Conservation (phyloP, 1,140 invertebrate species). For the Calliopsis andreniformis region DNA sequence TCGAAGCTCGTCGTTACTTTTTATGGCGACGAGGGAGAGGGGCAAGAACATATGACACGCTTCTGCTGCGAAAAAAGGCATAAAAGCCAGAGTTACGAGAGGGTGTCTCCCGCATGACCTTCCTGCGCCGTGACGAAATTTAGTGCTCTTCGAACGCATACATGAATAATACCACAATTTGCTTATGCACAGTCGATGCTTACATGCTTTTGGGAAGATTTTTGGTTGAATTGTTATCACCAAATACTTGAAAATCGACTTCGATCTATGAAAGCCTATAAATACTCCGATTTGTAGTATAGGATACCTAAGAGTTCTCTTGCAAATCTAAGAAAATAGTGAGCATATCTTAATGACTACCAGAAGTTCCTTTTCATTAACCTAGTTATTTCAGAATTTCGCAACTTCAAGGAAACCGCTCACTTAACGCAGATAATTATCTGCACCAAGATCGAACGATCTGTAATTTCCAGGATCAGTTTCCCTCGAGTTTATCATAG, state of each 20-base stretch:
- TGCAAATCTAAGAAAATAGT: no score
- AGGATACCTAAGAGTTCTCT: no score
- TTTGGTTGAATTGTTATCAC: neutral
- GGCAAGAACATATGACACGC: conserved; percentile 67
- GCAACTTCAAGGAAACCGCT: no score
- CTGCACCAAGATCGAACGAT: no score
- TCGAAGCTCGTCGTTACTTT: conserved; percentile 54
- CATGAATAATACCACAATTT: conserved; percentile 75
- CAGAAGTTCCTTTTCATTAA: no score
- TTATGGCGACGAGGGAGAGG: conserved; percentile 40
- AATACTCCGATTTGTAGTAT: no score
- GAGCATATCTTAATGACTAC: no score
- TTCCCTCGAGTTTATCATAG: neutral
- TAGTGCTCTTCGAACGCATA: conserved; percentile 73
- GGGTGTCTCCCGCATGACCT: conserved; percentile 71
- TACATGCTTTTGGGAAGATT: conserved; percentile 3
- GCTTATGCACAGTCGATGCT: conserved; percentile 54
- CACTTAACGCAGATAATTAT: no score
- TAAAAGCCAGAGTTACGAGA: conserved; percentile 71
- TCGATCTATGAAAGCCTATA: no score
- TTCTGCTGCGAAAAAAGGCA: conserved; percentile 70
- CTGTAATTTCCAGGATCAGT: no score
- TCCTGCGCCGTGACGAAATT: conserved; percentile 74
- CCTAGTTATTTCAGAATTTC: no score
- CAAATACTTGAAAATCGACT: neutral